phyloP scores from a whole-genome alignment of 2,888 invertebrate genomes.

The Ashinkailepas kermadecensis region DNA sequence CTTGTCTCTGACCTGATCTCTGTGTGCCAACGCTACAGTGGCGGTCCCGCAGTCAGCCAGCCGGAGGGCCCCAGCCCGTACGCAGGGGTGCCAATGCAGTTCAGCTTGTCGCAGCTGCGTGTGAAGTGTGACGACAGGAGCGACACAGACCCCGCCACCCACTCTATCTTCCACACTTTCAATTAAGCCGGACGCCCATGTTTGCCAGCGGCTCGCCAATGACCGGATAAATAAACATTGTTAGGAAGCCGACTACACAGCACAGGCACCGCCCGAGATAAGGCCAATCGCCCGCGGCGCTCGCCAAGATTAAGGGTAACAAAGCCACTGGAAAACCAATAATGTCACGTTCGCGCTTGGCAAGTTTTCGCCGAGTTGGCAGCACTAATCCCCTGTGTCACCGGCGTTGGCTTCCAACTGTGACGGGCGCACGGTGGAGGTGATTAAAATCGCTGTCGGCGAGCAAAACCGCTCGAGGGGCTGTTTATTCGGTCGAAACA shows the following conservation, averaged over 20 bases:
- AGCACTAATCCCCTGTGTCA: not conserved
- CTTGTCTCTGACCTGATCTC: too few relatives aligned
- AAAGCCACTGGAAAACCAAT: constrained; percentile 4
- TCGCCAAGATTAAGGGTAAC: not conserved
- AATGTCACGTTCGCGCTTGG: constrained; percentile 3
- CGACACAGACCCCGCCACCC: not conserved
- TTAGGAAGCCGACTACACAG: not conserved
- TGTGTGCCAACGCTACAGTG: too few relatives aligned
- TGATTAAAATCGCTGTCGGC: constrained; percentile 2
- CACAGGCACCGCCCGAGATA: not conserved
- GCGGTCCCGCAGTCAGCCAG: too few relatives aligned
- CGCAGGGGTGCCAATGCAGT: too few relatives aligned
- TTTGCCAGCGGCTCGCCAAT: not conserved
- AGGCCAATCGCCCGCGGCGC: not conserved
- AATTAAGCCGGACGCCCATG: not conserved
- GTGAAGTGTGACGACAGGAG: not conserved
- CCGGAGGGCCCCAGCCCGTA: too few relatives aligned
- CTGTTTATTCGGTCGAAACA: constrained; percentile 13
- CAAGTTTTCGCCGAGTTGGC: constrained; percentile 15
- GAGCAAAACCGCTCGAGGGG: not conserved
- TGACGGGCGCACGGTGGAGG: not conserved
- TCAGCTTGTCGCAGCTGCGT: not conserved
- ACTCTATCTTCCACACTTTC: not conserved
- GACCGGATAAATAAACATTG: constrained; percentile 12
- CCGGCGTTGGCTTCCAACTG: not conserved